Percentiles rank a stretch among this genome's conserved stretches.
phyloP scores from a whole-genome alignment of 2,113 vertebrate genomes.

The Salvelinus namaycush region DNA sequence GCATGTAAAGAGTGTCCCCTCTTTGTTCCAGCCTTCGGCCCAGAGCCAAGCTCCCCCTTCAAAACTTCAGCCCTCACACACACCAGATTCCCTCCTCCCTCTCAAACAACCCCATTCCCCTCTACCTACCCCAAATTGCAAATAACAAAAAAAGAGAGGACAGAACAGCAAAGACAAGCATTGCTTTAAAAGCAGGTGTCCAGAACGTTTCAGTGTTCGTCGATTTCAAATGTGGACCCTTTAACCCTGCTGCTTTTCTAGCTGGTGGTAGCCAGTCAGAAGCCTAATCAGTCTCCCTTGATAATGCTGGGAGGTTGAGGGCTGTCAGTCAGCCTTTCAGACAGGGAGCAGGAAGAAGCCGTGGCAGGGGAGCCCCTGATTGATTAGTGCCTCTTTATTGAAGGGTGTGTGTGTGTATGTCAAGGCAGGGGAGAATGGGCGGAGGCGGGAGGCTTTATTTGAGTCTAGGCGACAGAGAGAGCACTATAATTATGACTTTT shows the following conservation, averaged over 20 bases:
- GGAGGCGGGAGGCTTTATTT: slow-evolving; percentile 68
- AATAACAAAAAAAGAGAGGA: slow-evolving; percentile 62
- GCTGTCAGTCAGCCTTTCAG: slow-evolving; percentile 76
- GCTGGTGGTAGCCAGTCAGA: slow-evolving; percentile 72
- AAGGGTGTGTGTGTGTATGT: slow-evolving; percentile 51
- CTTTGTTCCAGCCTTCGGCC: slow-evolving; percentile 77
- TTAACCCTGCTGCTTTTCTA: slow-evolving; percentile 69
- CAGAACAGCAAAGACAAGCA: slow-evolving; percentile 65
- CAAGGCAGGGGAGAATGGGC: slow-evolving; percentile 15
- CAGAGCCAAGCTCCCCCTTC: slow-evolving; percentile 73
- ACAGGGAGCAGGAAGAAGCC: slow-evolving; percentile 67
- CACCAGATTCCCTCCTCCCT: slow-evolving; percentile 48
- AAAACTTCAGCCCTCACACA: slow-evolving; percentile 68
- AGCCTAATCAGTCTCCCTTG: slow-evolving; percentile 73
- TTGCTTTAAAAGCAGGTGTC: slow-evolving; percentile 82
- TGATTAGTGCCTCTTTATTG: slow-evolving; percentile 78
- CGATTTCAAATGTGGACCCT: slow-evolving; percentile 60
- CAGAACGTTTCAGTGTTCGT: slow-evolving; percentile 70
- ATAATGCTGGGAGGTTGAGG: slow-evolving; percentile 77
- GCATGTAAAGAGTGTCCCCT: slow-evolving; percentile 81
- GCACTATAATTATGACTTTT: slow-evolving; percentile 76
- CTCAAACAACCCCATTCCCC: slow-evolving; percentile 56
- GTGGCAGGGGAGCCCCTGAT: slow-evolving; percentile 69
- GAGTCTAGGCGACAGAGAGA: slow-evolving; percentile 57
- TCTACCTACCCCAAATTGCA: slow-evolving; percentile 64